Evolutionary conservation across 2,797 vertebrate genomes (phyloP).

Genomic region (Malacoraja senta): DNA sequence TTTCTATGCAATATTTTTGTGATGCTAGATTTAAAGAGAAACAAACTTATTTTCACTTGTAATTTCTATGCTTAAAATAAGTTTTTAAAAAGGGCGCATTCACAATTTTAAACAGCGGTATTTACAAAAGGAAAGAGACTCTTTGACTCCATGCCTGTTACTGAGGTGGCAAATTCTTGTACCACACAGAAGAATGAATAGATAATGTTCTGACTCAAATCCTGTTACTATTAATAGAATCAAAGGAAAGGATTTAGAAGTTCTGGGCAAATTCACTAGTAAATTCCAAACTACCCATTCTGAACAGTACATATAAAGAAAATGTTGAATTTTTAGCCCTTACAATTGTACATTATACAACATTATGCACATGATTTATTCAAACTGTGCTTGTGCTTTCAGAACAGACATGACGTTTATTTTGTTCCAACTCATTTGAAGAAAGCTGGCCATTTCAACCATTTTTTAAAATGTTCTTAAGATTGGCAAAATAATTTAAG

Average conservation of each 20-base stretch:
- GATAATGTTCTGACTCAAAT: not conserved
- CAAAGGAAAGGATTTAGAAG: not conserved
- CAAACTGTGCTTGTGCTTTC: not conserved
- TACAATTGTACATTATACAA: not conserved
- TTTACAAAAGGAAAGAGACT: not conserved
- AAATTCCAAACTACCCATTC: slow-evolving; percentile 1
- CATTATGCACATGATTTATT: not conserved
- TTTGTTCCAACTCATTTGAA: not conserved
- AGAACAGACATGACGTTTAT: not conserved
- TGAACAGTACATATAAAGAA: not conserved
- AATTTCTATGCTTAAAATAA: not conserved
- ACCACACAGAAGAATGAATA: not conserved
- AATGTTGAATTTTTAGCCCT: not conserved
- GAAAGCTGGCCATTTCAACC: not conserved
- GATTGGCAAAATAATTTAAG: not conserved
- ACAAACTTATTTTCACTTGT: not conserved
- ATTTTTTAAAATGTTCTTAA: not conserved
- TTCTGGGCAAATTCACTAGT: not conserved
- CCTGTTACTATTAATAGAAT: not conserved
- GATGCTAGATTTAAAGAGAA: not conserved
- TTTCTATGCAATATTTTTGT: not conserved
- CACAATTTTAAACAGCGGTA: not conserved
- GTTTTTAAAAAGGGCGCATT: not conserved
- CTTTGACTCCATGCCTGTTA: not conserved
- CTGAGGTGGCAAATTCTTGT: not conserved